phyloP scores from a whole-genome alignment of 2,888 invertebrate species.

The Tholera decimalis region DNA sequence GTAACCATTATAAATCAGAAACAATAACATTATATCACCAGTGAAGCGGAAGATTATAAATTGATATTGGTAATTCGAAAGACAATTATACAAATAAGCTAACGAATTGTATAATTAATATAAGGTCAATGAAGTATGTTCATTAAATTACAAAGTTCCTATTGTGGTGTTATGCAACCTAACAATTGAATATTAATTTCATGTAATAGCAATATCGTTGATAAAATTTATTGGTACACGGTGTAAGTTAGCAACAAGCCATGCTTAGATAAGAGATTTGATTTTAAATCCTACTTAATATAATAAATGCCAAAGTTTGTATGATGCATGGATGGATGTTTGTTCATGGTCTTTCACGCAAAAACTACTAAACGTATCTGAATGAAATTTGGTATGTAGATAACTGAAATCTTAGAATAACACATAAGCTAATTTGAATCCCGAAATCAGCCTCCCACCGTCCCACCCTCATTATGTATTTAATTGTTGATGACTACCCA shows the following conservation, averaged over 20 bases:
- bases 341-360: too few species aligned
- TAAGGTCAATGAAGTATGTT: slow-evolving; percentile 14
- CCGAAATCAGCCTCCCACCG: too few species aligned
- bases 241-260: background rate
- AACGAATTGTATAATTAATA: slow-evolving; percentile 25
- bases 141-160: slow-evolving; percentile 11
- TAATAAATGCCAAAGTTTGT: too few species aligned
- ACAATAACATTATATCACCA: slow-evolving; percentile 36
- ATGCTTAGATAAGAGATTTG: background rate
- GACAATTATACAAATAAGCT: slow-evolving; percentile 40
- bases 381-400: too few species aligned
- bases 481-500: too few species aligned
- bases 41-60: slow-evolving; percentile 29
- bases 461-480: too few species aligned
- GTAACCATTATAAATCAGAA: slow-evolving; percentile 33
- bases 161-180: slow-evolving; percentile 5
- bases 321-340: too few species aligned
- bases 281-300: too few species aligned
- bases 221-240: background rate
- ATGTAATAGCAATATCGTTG: slow-evolving; percentile 12
- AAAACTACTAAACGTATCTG: too few species aligned
- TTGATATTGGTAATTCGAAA: slow-evolving; percentile 34
- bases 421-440: too few species aligned
- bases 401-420: too few species aligned
- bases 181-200: slow-evolving; percentile 17